Evolutionary conservation across 2,113 vertebrate genomes (phyloP), one percentile per base, ranked within the genome.

Genomic region (Falcunculus frontatus): DNA sequence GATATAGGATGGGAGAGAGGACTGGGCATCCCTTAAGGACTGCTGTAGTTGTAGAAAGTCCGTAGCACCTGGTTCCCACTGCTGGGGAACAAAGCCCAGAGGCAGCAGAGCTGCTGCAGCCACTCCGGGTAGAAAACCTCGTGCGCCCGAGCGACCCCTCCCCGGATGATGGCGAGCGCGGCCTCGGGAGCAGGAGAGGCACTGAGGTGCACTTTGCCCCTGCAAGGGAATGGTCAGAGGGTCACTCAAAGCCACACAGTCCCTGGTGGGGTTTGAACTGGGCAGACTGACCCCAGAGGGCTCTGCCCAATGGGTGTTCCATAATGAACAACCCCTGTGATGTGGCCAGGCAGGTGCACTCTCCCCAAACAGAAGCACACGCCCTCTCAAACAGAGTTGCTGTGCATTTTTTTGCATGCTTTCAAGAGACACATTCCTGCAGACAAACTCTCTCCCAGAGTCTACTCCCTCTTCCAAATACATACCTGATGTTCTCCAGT

Each of bases 61-160:
- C 85, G 96, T 32, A 99, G 94, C 9, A 98, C 9, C 49, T 84
- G 94, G 91, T 97, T 92, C 59, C 94, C 91, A 3, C 68, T 4
- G 20, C 9, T 64, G 35, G 98, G 98, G 64, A 97, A 96, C 98
- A 98, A 97, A 50, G 98, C 98, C 94, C 98, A 98, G 62, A 91
- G 62, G n/a, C 96, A 15, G 62, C 81, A 76, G 6, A 96, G 1
- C 16, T 96, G 39, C 47, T 75, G 88, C 69, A 97, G 96, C 93
- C 96, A 98, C 98, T 98, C 97, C 0, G 98, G 99, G 93, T 98
- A 99, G 96, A 98, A 99, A 19, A 98, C 49, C 57, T 98, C 98
- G 3, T 25, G 37, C 18, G 96, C 70, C 18, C 97, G 97, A 0
- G 87, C 94, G 6, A 98, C 97, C 21, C 98, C 98, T 2, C 98